Percentiles rank a stretch among this genome's conserved stretches.
phyloP scores from a whole-genome alignment of 2,113 vertebrate species.

The Microcebus ravelobensis region DNA sequence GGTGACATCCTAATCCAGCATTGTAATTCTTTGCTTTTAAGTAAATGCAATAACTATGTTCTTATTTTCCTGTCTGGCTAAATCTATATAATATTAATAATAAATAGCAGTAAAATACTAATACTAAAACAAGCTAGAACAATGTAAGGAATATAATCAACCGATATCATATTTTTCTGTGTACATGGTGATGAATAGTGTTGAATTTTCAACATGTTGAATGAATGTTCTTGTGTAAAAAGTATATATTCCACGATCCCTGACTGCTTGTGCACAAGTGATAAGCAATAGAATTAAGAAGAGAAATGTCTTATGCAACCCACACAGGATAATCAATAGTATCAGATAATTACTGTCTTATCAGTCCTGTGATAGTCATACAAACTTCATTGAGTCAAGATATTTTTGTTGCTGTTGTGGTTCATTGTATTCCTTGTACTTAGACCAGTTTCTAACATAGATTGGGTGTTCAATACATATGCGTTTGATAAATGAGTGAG shows the following conservation, averaged over 20 bases:
- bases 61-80: background rate
- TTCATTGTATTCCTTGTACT: background rate
- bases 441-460: background rate
- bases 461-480: background rate
- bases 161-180: background rate
- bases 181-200: background rate
- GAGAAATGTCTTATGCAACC: background rate
- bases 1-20: too few species aligned
- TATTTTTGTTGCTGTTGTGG: background rate
- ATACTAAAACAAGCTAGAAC: background rate
- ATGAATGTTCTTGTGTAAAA: background rate
- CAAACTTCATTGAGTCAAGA: background rate
- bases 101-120: background rate
- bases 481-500: background rate
- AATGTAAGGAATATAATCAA: background rate
- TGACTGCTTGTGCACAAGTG: background rate
- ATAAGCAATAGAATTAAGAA: background rate
- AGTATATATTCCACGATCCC: background rate
- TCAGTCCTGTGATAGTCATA: background rate
- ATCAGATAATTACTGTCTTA: background rate
- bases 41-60: constrained; percentile 37
- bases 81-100: background rate
- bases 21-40: constrained; percentile 24
- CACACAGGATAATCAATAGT: background rate
- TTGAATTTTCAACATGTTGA: constrained; percentile 25